A percentile compares a stretch with the other conserved stretches of the same genome.
phyloP scores from a whole-genome alignment of 2,888 invertebrate genomes.

The Ophioninae sp. region DNA sequence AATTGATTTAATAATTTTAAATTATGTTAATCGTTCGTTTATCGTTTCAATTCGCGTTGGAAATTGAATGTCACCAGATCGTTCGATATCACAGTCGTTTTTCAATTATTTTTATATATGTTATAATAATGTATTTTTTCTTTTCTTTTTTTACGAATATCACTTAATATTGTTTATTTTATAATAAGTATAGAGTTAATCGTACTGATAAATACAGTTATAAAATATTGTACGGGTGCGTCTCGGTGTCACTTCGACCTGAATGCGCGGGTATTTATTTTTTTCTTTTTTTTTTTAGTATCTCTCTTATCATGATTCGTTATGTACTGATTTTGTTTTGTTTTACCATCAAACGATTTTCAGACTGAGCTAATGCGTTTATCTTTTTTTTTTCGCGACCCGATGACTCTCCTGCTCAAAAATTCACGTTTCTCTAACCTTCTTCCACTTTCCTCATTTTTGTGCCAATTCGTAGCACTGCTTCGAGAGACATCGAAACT shows the following conservation, averaged over 20 bases:
- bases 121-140: conserved; percentile 38
- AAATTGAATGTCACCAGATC: conserved; percentile 81
- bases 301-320: conserved; percentile 12
- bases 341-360: conserved; percentile 22
- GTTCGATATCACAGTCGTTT: conserved; percentile 81
- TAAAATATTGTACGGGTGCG: conserved; percentile 79
- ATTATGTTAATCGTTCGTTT: conserved; percentile 51
- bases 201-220: conserved; percentile 79
- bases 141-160: conserved; percentile 68
- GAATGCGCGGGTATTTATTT: conserved; percentile 59
- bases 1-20: conserved; percentile 72
- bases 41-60: conserved; percentile 76
- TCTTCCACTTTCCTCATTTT: conserved; percentile 52
- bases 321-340: conserved; percentile 26
- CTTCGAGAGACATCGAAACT: conserved; percentile 2
- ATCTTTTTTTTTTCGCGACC: conserved; percentile 50
- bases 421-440: conserved; percentile 69
- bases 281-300: conserved; percentile 36
- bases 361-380: conserved; percentile 33
- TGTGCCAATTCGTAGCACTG: conserved; percentile 35
- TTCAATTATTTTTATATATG: conserved; percentile 38
- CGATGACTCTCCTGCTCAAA: conserved; percentile 76
- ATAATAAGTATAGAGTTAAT: conserved; percentile 75
- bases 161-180: conserved; percentile 76
- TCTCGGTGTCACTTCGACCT: conserved; percentile 69